Percentiles rank a stretch among this genome's conserved stretches.
Conservation (phyloP, 2,113 vertebrate species). For the Cairina moschata region DNA sequence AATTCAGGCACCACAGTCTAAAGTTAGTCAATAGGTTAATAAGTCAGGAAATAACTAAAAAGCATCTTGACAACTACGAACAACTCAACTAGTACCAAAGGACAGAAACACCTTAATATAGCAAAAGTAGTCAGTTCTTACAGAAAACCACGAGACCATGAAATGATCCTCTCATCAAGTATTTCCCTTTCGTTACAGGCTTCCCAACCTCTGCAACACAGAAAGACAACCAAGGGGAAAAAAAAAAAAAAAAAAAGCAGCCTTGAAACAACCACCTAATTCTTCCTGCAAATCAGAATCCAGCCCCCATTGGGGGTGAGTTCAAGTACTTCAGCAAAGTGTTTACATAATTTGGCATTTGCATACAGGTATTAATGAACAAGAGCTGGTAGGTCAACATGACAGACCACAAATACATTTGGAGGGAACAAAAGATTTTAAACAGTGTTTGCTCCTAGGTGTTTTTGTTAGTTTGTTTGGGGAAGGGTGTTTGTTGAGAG, state of each 20-base stretch:
- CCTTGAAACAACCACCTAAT: neutral
- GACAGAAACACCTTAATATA: neutral
- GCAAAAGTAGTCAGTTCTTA: neutral
- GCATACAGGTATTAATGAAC: neutral
- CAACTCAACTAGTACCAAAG: neutral
- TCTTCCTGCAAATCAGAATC: neutral
- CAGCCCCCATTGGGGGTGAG: rapidly evolving
- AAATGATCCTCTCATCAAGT: neutral
- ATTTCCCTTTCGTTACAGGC: neutral
- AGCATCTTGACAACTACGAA: neutral
- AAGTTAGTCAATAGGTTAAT: neutral
- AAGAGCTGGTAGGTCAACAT: neutral
- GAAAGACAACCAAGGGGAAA: neutral
- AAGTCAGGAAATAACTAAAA: neutral
- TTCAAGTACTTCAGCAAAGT: neutral
- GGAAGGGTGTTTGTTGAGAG: no score
- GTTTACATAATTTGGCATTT: neutral
- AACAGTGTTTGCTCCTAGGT: neutral
- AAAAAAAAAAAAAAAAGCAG: neutral
- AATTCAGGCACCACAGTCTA: neutral
- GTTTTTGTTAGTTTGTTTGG: neutral
- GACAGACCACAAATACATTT: neutral
- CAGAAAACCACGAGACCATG: neutral
- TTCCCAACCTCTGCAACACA: neutral
- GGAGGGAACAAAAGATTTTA: neutral